Conservation (phyloP, 2,113 vertebrate species). For the Lycocorax pyrrhopterus region DNA sequence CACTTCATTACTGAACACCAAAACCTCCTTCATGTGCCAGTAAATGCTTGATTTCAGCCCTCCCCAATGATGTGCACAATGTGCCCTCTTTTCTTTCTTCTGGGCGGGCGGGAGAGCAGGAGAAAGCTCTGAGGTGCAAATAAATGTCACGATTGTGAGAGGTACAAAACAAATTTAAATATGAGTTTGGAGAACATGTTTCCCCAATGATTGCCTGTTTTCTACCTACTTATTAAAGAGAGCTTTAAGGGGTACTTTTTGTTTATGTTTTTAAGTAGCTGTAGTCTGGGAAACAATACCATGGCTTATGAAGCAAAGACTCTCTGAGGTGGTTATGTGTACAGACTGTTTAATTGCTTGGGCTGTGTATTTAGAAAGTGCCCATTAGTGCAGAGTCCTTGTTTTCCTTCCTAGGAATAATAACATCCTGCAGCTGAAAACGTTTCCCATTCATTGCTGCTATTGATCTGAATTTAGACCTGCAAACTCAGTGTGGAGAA, state of each 20-base stretch:
- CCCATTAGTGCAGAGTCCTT: neutral
- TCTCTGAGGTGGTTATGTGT: neutral
- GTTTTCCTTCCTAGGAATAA: neutral
- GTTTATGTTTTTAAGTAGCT: neutral
- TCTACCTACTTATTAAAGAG: neutral
- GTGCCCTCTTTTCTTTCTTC: neutral
- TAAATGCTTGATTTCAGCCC: slow-evolving; percentile 20
- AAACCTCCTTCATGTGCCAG: slow-evolving; percentile 37
- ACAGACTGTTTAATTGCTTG: neutral
- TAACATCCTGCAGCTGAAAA: neutral
- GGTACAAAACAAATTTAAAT: neutral
- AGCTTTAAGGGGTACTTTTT: neutral
- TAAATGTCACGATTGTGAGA: neutral
- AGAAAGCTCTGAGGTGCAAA: neutral
- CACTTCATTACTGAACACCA: slow-evolving; percentile 59
- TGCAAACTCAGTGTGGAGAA: neutral
- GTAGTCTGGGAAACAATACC: neutral
- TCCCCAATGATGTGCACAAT: neutral
- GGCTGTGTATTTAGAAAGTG: neutral
- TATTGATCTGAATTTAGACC: neutral
- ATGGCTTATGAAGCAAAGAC: neutral
- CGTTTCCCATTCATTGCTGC: neutral
- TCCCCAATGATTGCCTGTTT: neutral
- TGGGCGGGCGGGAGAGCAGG: neutral
- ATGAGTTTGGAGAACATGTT: neutral